Percentiles rank a stretch among this genome's conserved stretches.
These are phyloP conservation scores for Cynopterus sphinx DNA, from an alignment of 2,797 vertebrate genomes.

Conservation along the genomic window DNA sequence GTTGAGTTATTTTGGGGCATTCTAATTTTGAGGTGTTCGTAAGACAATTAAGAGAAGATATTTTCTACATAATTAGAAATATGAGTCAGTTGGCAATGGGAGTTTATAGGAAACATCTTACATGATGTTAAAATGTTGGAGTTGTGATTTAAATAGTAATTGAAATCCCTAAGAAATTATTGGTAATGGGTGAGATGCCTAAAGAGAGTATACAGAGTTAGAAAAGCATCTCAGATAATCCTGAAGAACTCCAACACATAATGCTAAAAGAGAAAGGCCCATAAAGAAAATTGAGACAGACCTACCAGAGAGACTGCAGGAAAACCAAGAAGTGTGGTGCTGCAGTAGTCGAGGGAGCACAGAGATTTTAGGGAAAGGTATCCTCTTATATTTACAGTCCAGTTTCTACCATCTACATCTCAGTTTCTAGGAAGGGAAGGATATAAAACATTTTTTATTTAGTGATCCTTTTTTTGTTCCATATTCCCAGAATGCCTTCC, in stretches of 20 bases:
- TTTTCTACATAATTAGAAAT: conserved; percentile 19
- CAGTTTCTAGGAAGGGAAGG: background rate
- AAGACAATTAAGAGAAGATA: background rate
- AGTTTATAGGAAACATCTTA: background rate
- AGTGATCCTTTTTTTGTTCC: background rate
- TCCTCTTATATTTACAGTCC: background rate
- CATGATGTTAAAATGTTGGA: background rate
- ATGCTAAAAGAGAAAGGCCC: background rate
- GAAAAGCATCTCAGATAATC: background rate
- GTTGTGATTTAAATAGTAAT: background rate
- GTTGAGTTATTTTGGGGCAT: background rate
- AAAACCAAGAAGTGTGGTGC: background rate
- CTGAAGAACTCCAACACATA: background rate
- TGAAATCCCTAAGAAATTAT: background rate
- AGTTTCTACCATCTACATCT: background rate
- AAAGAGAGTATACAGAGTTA: background rate
- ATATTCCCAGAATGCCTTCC: background rate
- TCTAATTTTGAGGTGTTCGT: conserved; percentile 13
- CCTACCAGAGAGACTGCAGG: background rate
- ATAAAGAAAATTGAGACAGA: background rate
- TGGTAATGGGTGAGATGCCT: background rate
- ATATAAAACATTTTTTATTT: background rate
- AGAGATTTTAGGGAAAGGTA: background rate
- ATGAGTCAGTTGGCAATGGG: background rate
- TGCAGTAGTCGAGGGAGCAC: background rate